Evolutionary conservation across 2,888 invertebrate genomes (phyloP).

Genomic region (Athalia rosae): DNA sequence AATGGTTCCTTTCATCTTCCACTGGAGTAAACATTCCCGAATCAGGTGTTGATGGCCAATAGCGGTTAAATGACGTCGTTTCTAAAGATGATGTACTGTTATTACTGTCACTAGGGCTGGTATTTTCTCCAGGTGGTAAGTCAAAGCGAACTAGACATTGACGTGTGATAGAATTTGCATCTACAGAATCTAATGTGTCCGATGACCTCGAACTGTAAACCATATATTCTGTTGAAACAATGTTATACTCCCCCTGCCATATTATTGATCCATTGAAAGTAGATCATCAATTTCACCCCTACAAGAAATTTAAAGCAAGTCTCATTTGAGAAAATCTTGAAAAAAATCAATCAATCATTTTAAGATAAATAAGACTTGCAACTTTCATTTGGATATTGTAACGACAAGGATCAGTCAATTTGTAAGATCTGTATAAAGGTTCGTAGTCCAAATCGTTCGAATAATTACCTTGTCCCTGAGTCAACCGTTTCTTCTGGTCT

Average conservation of each 20-base stretch:
- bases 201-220: conserved; percentile 63
- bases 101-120: conserved; percentile 75
- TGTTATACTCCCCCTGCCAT: conserved; percentile 18
- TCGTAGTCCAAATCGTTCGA: not conserved
- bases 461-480: conserved; percentile 56
- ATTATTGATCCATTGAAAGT: not conserved
- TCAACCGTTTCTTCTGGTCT: conserved; percentile 61
- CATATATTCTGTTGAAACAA: conserved; percentile 27
- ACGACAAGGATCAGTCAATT: no score
- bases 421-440: not conserved
- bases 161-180: conserved; percentile 45
- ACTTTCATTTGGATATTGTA: no score
- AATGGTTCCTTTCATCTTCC: conserved; percentile 60
- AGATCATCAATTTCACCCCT: not conserved
- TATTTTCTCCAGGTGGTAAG: conserved; percentile 61
- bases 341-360: no score
- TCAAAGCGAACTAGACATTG: conserved; percentile 63
- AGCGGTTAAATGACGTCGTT: conserved; percentile 60
- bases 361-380: no score
- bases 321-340: no score
- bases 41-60: conserved; percentile 63
- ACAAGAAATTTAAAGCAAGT: no score
- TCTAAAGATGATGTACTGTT: conserved; percentile 63
- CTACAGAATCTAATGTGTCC: conserved; percentile 60
- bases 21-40: conserved; percentile 54